A percentile compares a stretch with the other conserved stretches of the same genome.
These are phyloP conservation scores for Chloropsis cyanopogon DNA, from an alignment of 2,113 vertebrate genomes.

Conservation along the genomic window DNA sequence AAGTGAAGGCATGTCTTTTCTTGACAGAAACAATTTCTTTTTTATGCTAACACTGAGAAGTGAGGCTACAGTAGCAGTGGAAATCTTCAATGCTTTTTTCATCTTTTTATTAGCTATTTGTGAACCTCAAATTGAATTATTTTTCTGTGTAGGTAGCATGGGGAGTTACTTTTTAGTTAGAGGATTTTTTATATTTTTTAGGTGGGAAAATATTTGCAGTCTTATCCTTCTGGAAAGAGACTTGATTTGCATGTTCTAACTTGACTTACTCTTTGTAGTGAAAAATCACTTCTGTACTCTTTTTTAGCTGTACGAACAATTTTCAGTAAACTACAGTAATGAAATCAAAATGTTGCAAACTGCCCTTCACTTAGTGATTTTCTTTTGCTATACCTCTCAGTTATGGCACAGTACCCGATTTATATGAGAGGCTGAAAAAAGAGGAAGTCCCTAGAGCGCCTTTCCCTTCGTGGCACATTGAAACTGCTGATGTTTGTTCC, in stretches of 20 bases:
- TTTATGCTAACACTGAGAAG: neutral
- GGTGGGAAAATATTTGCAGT: neutral
- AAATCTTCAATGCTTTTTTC: neutral
- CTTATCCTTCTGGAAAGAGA: neutral
- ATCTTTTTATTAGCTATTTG: neutral
- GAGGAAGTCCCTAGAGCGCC: neutral
- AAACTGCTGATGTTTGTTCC: accelerated
- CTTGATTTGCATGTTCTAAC: neutral
- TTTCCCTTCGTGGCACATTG: accelerated
- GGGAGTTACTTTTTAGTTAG: neutral
- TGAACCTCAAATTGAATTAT: neutral
- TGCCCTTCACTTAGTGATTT: neutral
- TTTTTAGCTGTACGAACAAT: neutral
- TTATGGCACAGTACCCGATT: accelerated
- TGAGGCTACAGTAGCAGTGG: neutral
- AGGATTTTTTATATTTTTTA: neutral
- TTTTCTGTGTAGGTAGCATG: neutral
- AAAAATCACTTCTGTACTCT: neutral
- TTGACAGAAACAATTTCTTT: neutral
- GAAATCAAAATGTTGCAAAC: neutral
- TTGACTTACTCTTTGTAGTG: neutral
- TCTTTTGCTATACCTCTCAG: neutral
- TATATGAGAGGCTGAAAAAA: neutral
- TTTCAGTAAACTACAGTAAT: neutral
- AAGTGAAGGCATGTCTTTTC: neutral